phyloP scores from a whole-genome alignment of 2,888 invertebrate genomes.

The Biston stratarius region DNA sequence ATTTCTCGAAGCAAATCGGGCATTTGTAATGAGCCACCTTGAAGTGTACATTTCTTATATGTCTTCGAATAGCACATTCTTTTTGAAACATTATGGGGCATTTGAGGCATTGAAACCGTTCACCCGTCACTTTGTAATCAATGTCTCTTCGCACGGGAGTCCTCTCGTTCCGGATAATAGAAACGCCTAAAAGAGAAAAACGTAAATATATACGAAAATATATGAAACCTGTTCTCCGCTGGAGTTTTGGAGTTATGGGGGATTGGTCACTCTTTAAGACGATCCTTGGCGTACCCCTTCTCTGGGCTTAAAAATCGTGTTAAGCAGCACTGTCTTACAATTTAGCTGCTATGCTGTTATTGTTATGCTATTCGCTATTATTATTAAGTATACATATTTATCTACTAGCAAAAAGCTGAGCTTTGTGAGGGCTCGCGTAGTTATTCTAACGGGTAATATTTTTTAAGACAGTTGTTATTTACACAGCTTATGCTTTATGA shows the following conservation, averaged over 20 bases:
- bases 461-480: no score
- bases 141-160: background rate
- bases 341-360: no score
- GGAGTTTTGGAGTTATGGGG: background rate
- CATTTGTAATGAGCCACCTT: conserved; percentile 3
- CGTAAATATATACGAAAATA: background rate
- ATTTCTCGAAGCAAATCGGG: background rate
- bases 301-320: no score
- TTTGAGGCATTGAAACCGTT: background rate
- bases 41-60: background rate
- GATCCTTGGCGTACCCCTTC: no score
- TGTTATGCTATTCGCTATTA: no score
- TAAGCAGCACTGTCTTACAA: no score
- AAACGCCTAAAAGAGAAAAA: conserved; percentile 4
- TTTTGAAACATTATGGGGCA: background rate
- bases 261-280: no score
- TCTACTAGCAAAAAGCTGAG: no score
- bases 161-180: background rate
- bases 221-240: no score
- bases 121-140: background rate
- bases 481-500: conserved; percentile 17
- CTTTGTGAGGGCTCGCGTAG: no score
- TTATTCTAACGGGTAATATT: no score
- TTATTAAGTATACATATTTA: no score
- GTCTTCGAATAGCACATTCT: background rate